phyloP scores from a whole-genome alignment of 2,888 invertebrate species.

The Drosophila fungiperda region DNA sequence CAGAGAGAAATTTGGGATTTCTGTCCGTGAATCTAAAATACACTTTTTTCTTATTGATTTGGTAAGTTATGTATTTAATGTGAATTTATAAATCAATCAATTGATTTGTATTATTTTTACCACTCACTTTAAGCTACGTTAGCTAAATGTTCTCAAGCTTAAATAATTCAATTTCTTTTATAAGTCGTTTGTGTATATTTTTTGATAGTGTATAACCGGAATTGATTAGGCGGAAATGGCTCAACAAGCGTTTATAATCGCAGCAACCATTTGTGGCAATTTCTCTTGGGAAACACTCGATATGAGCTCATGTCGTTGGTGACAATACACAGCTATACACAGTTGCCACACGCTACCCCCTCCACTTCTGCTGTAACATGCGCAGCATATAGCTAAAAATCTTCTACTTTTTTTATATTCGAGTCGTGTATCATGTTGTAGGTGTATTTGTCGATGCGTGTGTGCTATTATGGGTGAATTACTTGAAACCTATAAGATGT shows the following conservation, averaged over 20 bases:
- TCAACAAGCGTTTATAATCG: conserved; percentile 44
- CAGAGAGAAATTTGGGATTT: background rate
- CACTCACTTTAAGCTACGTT: background rate
- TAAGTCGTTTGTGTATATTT: background rate
- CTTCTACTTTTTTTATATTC: conserved; percentile 62
- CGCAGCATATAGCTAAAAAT: conserved; percentile 24
- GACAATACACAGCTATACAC: conserved; percentile 31
- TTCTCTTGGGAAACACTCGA: conserved; percentile 55
- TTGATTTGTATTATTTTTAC: background rate
- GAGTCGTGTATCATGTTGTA: conserved; percentile 44
- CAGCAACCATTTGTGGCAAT: conserved; percentile 37
- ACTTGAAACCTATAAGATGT: conserved; percentile 40
- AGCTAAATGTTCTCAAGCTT: background rate
- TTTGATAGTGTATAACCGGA: conserved; percentile 39
- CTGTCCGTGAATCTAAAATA: background rate
- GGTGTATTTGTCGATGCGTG: conserved; percentile 10
- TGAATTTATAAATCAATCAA: background rate
- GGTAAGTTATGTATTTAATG: background rate
- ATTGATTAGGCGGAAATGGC: conserved; percentile 61
- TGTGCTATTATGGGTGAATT: conserved; percentile 26
- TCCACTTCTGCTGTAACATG: background rate
- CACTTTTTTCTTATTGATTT: background rate
- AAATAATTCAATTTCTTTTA: background rate
- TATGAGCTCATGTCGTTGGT: conserved; percentile 56
- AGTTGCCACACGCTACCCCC: conserved; percentile 6